Base-by-base conservation (phyloP, 1,140 invertebrate genomes). In the Drosophila pectinifera region DNA sequence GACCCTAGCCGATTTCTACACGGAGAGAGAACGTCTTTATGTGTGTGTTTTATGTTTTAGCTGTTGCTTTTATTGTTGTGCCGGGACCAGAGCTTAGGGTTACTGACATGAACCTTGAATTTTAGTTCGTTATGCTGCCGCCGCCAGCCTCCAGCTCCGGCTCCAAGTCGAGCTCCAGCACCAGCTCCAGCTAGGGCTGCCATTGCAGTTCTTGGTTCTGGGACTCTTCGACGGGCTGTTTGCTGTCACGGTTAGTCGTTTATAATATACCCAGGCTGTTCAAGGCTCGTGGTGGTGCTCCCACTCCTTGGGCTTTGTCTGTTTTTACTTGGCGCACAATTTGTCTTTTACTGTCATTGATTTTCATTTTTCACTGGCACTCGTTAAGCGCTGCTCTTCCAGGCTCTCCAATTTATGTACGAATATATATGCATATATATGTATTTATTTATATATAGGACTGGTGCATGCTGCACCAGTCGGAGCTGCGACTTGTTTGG, bases 71-170 rank as follows among this genome's bases (percentile, higher is more conserved):
- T 88, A 83, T 86, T 83, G 83, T 73, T 69, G 75, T 64, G 62
- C 63, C 46, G 48, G 42, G 64, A 68, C 78, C 79, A 76, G 76
- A 78, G 65, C 83, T 57, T 73, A 89, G 80, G 84, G 84, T 89
- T 89, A 89, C 84, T 89, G 84, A 89, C 84, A 89, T 84, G 84
- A 89, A 89, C 84, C 84, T 89, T 89, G 84, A 89, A 74, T 88
- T 80, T 89, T 39, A 80, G 84, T 88, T 88, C 76, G 80, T 88
- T 89, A 80, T 88, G 80, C 76, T 88, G 77, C 65, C 56, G 55
- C 46, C 67, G 67, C 24, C 67, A 77, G 74, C 74, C 74, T 76
- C 74, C 74, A 77, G 68, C 54, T 53, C 22, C 45, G 26, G 51
- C 55, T 61, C 65, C 46, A 42, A 34, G 54, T 26, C 5, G 53